These are phyloP conservation scores for Cataglyphis altisquamis DNA, from an alignment of 2,888 invertebrate species.

Conservation along the genomic window DNA sequence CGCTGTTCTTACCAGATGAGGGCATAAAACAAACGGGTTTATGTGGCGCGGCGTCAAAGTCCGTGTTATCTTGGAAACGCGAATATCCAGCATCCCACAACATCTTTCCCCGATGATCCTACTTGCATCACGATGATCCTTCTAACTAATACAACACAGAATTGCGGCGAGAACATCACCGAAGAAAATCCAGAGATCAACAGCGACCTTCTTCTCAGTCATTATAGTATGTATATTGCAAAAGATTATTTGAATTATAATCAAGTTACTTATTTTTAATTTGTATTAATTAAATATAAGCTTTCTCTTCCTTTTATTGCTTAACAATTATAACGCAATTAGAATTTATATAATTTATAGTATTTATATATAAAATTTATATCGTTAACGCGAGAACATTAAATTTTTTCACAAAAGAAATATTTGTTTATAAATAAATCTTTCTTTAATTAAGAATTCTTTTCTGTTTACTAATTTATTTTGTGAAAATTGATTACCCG, in stretches of 20 bases:
- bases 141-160: not conserved
- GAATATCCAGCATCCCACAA: constrained; percentile 24
- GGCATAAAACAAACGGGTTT: constrained; percentile 17
- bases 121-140: not conserved
- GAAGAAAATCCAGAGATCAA: not conserved
- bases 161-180: not conserved
- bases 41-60: constrained; percentile 26
- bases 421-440: not conserved
- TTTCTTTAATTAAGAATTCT: not conserved
- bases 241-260: not conserved
- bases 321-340: not conserved
- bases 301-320: not conserved
- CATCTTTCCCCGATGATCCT: not conserved
- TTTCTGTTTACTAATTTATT: not conserved
- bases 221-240: not conserved
- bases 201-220: not conserved
- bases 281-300: not conserved
- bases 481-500: not conserved
- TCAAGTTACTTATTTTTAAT: not conserved
- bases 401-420: not conserved
- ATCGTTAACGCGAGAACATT: not conserved
- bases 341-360: not conserved
- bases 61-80: not conserved
- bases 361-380: not conserved
- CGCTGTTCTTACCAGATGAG: not conserved